phyloP scores from a whole-genome alignment of 2,797 vertebrate genomes.

The Varecia variegata region DNA sequence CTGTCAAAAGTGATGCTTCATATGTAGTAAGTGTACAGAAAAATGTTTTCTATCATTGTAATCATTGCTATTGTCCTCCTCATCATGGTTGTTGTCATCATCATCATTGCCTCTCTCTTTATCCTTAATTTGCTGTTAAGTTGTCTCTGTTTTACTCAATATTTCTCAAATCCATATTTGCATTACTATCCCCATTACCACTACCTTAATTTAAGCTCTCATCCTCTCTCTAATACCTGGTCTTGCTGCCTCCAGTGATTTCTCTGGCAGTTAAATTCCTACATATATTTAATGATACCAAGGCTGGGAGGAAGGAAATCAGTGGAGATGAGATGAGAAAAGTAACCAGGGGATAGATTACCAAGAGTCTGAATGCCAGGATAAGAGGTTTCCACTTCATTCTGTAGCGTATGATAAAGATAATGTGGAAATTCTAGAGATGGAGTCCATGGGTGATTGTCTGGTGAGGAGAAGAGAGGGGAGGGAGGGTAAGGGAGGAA shows the following conservation, averaged over 20 bases:
- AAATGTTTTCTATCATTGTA: background rate
- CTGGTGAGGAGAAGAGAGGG: background rate
- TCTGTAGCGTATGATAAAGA: background rate
- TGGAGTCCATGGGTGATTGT: background rate
- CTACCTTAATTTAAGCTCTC: background rate
- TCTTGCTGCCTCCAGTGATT: background rate
- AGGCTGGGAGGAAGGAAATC: background rate
- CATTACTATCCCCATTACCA: background rate
- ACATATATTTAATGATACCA: background rate
- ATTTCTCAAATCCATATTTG: background rate
- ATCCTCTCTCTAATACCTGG: background rate
- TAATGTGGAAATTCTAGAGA: background rate
- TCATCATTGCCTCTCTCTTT: background rate
- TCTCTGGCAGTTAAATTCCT: background rate
- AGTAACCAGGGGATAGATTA: background rate
- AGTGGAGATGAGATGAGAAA: background rate
- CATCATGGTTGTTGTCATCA: background rate
- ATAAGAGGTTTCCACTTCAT: background rate
- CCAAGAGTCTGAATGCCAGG: background rate
- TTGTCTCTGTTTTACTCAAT: background rate
- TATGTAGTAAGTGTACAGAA: background rate
- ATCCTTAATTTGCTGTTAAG: background rate
- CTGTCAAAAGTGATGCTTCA: background rate
- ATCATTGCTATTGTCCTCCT: background rate
- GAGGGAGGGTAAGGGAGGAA: background rate